Evolutionary conservation across 2,113 vertebrate genomes (phyloP).

Genomic region (Psittacula cyanocephala): DNA sequence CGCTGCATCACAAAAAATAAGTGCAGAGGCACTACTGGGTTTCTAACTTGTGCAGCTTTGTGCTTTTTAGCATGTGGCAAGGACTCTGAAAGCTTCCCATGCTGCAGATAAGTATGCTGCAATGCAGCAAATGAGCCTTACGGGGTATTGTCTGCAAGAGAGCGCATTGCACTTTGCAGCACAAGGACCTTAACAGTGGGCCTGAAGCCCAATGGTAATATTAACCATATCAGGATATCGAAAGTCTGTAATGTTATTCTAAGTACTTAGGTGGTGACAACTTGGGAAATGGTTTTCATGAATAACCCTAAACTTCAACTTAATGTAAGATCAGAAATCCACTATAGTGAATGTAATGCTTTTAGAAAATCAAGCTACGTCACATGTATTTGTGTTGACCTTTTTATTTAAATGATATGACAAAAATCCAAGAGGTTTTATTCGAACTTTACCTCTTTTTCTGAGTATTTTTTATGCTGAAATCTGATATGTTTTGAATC

Average conservation of each 20-base stretch:
- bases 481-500: not conserved
- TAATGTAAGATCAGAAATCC: not conserved
- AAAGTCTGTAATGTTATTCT: not conserved
- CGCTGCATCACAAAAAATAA: not conserved
- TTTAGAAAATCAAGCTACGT: not conserved
- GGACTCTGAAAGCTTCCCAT: not conserved
- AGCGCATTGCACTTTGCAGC: not conserved
- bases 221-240: not conserved
- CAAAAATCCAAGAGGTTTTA: not conserved
- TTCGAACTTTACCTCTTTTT: not conserved
- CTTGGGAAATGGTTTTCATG: not conserved
- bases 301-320: not conserved
- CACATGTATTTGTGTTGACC: not conserved
- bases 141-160: not conserved
- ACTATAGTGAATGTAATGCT: accelerated
- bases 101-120: conserved; percentile 39
- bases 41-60: not conserved
- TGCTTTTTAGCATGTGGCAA: not conserved
- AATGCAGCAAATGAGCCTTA: conserved; percentile 37
- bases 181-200: not conserved
- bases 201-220: not conserved
- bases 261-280: not conserved
- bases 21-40: not conserved
- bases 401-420: not conserved
- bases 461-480: not conserved